These are phyloP conservation scores for Poicephalus gulielmi DNA, from an alignment of 2,113 vertebrate species.

Conservation along the genomic window DNA sequence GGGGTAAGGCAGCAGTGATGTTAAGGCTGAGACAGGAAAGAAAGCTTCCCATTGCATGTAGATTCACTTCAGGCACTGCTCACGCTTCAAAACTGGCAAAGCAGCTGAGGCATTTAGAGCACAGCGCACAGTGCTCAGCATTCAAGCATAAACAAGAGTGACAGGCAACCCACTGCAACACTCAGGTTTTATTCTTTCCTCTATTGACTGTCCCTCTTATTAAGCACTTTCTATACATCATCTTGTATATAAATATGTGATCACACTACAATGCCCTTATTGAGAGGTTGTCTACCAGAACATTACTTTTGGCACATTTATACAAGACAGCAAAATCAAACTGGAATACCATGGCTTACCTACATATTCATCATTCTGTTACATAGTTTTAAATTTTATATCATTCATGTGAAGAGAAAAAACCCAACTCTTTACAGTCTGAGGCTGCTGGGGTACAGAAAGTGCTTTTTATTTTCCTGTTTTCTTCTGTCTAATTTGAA, in stretches of 20 bases:
- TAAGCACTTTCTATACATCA: not conserved
- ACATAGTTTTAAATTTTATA: not conserved
- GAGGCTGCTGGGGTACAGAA: not conserved
- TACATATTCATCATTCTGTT: not conserved
- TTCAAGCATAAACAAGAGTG: not conserved
- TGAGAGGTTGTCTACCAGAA: not conserved
- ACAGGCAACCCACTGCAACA: not conserved
- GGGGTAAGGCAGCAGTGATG: not conserved
- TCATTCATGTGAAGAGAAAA: not conserved
- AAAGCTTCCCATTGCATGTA: not conserved
- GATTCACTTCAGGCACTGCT: not conserved
- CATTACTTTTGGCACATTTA: not conserved
- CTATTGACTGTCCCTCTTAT: not conserved
- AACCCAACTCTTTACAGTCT: not conserved
- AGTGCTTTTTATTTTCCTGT: not conserved
- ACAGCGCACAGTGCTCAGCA: not conserved
- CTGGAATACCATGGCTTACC: not conserved
- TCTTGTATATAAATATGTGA: not conserved
- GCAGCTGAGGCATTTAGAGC: not conserved
- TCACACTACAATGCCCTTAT: not conserved
- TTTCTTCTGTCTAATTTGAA: not conserved
- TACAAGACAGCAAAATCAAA: not conserved
- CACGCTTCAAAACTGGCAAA: not conserved
- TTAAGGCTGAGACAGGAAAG: not conserved
- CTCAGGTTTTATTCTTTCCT: not conserved